These are phyloP conservation scores for Conus betulinus DNA, from an alignment of 1,140 invertebrate species.

Conservation along the genomic window DNA sequence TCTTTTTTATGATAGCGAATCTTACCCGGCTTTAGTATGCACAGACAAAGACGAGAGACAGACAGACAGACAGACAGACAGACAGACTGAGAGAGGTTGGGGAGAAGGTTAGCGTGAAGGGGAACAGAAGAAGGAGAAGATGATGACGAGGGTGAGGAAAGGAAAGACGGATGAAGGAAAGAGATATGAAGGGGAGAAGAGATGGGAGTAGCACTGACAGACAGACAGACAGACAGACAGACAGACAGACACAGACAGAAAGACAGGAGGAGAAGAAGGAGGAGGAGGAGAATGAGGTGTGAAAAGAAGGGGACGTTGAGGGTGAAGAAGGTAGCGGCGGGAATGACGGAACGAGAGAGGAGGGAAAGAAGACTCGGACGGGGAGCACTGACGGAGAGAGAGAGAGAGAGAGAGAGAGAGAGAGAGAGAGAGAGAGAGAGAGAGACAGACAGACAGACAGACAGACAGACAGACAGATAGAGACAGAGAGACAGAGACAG, in stretches of 20 bases:
- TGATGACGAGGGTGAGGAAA: conserved; percentile 18
- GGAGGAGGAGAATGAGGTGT: conserved; percentile 35
- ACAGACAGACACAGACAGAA: background rate
- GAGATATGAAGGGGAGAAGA: too few relatives aligned
- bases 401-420: conserved; percentile 42
- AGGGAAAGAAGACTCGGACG: too few relatives aligned
- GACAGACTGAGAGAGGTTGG: too few relatives aligned
- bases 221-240: background rate
- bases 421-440: background rate
- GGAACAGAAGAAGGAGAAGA: background rate
- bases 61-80: too few relatives aligned
- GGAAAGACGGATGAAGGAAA: conserved; percentile 20
- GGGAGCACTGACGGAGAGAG: background rate
- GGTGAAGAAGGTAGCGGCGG: too few relatives aligned
- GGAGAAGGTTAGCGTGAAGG: too few relatives aligned
- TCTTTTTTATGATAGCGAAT: too few relatives aligned
- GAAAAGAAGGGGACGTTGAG: background rate
- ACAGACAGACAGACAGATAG: too few relatives aligned
- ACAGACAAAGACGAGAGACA: too few relatives aligned
- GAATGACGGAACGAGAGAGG: background rate
- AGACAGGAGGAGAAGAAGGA: background rate
- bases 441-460: too few relatives aligned
- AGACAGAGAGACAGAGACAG: too few relatives aligned
- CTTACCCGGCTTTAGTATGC: too few relatives aligned
- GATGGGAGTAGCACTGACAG: background rate